phyloP scores from a whole-genome alignment of 2,113 vertebrate species.

The Oncorhynchus masou region DNA sequence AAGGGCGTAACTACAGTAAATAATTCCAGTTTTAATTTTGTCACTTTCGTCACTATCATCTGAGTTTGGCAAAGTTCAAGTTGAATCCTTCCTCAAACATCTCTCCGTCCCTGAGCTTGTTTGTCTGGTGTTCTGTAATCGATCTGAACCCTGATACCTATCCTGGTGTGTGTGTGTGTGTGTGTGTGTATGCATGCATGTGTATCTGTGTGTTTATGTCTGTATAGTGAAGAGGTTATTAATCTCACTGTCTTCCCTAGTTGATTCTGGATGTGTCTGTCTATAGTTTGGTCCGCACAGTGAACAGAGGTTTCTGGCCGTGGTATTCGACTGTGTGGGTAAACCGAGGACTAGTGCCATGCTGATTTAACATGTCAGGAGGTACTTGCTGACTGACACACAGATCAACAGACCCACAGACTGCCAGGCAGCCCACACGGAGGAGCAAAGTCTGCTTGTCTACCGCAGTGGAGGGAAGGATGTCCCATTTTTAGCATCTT shows the following conservation, averaged over 20 bases:
- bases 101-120: background rate
- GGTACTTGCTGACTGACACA: background rate
- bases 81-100: background rate
- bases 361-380: too few relatives aligned
- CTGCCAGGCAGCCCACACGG: background rate
- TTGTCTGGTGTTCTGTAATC: background rate
- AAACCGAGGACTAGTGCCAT: too few relatives aligned
- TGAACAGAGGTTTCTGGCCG: too few relatives aligned
- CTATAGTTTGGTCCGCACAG: background rate
- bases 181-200: background rate
- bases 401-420: background rate
- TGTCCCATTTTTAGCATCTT: too few relatives aligned
- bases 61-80: background rate
- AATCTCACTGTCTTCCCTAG: too few relatives aligned
- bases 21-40: background rate
- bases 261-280: too few relatives aligned
- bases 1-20: background rate
- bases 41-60: background rate
- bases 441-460: background rate
- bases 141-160: background rate
- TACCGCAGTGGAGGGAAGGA: too few relatives aligned
- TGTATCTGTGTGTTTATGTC: background rate
- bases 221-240: background rate
- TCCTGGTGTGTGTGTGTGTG: background rate
- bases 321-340: too few relatives aligned